Evolutionary conservation across 2,113 vertebrate genomes (phyloP), one percentile per base, ranked within the genome.

Genomic region (Oreochromis tanganicae): DNA sequence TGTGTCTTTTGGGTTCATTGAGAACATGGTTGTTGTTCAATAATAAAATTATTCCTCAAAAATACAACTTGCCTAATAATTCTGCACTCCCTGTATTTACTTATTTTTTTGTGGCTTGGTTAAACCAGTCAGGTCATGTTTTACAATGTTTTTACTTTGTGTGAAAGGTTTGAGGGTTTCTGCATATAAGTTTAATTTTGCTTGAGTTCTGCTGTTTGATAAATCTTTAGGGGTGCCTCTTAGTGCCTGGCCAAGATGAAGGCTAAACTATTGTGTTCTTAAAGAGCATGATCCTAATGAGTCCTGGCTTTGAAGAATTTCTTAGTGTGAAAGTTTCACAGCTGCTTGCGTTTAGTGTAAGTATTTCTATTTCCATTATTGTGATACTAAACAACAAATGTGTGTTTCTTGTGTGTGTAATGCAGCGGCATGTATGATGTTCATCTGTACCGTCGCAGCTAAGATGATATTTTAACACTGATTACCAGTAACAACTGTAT

Each of bases 211-310:
- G 88, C 92, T 84, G 55, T 86, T 83, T 91, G 80, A 89, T 93
- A 92, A 93, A 85, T 95, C 90, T 84, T 93, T 80, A 92, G 93
- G 93, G 86, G 12, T 52, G 48, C 85, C 73, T 88, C 79, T 82
- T 87, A 88, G 46, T 95, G 94, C 90, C 95, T 96, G 91, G 88
- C 86, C 87, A 54, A 80, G 83, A 71, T 93, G 93, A 92, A 84
- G 93, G 85, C 91, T 95, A 81, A 91, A 95, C 82, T 89, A 32
- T 36, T 94, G 71, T 90, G 86, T 93, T 86, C 86, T 85, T 85
- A 89, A 86, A 93, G 78, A 93, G 93, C 93, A 95, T 94, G 94
- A 91, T 54, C 71, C 85, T 93, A 89, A 90, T 80, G 85, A 82
- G 81, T 91, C 81, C 83, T 78, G 59, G 79, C 82, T 91, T 86